Conservation (phyloP, 2,888 invertebrate genomes). For the Epicampocera succincta region DNA sequence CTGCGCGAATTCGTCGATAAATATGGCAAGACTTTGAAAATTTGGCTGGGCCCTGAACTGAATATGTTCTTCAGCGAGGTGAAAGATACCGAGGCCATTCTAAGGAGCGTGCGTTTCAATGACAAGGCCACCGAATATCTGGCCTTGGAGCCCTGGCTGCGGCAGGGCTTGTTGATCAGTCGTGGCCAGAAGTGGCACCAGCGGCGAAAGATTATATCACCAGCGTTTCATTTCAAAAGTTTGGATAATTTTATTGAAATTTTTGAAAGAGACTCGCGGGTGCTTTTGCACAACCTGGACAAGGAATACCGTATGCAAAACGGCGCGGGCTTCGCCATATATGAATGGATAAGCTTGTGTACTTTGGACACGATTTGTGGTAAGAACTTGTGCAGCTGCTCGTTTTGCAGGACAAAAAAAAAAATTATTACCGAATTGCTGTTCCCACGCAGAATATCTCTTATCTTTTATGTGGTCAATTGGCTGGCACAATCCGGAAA, state of each 20-base stretch:
- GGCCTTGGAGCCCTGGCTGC: constrained; percentile 82
- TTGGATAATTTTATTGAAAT: constrained; percentile 87
- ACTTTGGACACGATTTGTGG: constrained; percentile 86
- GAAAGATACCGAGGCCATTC: constrained; percentile 76
- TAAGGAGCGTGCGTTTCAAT: constrained; percentile 78
- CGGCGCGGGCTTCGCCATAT: constrained; percentile 84
- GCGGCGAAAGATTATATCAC: constrained; percentile 88
- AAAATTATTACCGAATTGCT: too few species aligned
- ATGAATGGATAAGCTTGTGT: constrained; percentile 84
- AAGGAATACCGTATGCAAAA: constrained; percentile 82
- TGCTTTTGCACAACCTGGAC: constrained; percentile 84
- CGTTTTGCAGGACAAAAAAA: background rate
- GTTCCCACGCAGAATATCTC: too few species aligned
- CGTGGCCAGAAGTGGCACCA: constrained; percentile 80
- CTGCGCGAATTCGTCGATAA: constrained; percentile 78
- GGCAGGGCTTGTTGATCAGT: constrained; percentile 84
- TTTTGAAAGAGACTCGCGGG: constrained; percentile 85
- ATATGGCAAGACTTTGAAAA: constrained; percentile 74
- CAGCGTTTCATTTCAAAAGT: constrained; percentile 91
- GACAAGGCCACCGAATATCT: constrained; percentile 84
- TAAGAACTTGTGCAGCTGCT: constrained; percentile 75
- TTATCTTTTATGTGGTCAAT: too few species aligned
- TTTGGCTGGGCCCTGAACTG: constrained; percentile 79
- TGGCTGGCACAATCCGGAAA: too few species aligned
- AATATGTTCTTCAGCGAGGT: constrained; percentile 76